A percentile compares a stretch with the other conserved stretches of the same genome.
Evolutionary conservation across 2,888 invertebrate species (phyloP).

Genomic region (Dicyrtomina minuta): DNA sequence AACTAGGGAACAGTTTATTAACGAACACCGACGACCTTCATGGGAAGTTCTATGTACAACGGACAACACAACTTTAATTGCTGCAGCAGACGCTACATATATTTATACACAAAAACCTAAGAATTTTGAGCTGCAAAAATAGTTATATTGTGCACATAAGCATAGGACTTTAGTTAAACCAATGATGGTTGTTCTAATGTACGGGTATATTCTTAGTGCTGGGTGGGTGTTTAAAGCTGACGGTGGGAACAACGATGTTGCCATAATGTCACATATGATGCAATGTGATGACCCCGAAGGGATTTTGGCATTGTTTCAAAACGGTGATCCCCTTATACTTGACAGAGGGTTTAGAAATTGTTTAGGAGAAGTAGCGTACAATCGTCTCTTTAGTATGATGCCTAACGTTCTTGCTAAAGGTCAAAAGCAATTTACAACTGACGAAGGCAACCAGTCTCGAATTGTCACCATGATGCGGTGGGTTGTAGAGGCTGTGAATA

Average conservation of each 20-base stretch:
- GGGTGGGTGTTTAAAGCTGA: too few relatives aligned
- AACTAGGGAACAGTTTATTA: too few relatives aligned
- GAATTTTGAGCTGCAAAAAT: slow-evolving; percentile 6
- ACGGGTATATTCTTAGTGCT: slow-evolving; percentile 25
- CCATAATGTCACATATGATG: not conserved
- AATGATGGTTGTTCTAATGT: slow-evolving; percentile 13
- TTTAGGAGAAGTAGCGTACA: not conserved
- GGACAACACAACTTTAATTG: too few relatives aligned
- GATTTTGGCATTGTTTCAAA: not conserved
- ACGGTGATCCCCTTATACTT: not conserved
- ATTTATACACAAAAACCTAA: slow-evolving; percentile 18
- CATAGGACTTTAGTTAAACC: slow-evolving; percentile 17
- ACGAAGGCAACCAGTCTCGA: too few relatives aligned
- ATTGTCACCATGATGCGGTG: slow-evolving; percentile 22
- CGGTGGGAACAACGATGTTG: too few relatives aligned
- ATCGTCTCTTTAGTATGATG: slow-evolving; percentile 1
- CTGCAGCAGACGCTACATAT: slow-evolving; percentile 21
- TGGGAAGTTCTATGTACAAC: too few relatives aligned
- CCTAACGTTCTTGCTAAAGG: slow-evolving; percentile 7
- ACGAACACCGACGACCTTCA: too few relatives aligned
- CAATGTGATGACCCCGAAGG: not conserved
- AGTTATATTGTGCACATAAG: slow-evolving; percentile 21
- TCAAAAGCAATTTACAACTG: slow-evolving; percentile 28
- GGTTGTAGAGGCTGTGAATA: slow-evolving; percentile 35
- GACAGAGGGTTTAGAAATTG: not conserved